phyloP scores from a whole-genome alignment of 2,113 vertebrate species.

The Kryptolebias marmoratus region DNA sequence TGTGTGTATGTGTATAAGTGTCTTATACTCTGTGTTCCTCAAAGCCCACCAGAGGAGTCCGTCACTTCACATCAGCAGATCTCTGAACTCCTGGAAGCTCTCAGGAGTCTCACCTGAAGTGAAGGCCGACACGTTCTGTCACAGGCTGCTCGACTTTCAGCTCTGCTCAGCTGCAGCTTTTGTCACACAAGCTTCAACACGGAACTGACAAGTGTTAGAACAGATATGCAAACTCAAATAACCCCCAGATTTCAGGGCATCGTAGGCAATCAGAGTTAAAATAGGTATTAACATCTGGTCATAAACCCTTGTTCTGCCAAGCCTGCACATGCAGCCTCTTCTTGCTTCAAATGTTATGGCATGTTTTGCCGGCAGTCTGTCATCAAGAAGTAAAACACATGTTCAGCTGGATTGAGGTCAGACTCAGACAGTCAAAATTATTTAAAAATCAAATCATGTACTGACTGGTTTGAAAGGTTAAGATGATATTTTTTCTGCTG shows the following conservation, averaged over 20 bases:
- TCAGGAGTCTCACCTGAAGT: conserved; percentile 44
- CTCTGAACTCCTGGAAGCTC: conserved; percentile 33
- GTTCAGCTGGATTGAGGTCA: conserved; percentile 34
- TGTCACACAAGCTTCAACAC: conserved; percentile 7
- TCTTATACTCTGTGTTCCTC: conserved; percentile 38
- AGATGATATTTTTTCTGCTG: not conserved
- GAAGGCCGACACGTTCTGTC: conserved; percentile 28
- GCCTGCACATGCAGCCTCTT: conserved; percentile 32
- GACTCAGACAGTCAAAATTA: not conserved
- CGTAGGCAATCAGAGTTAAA: not conserved
- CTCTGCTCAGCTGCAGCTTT: conserved; percentile 12
- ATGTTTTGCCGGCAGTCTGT: conserved; percentile 40
- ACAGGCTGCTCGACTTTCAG: conserved; percentile 19
- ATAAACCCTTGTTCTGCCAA: conserved; percentile 9
- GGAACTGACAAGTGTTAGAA: not conserved
- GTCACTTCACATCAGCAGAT: conserved; percentile 60
- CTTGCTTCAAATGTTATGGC: conserved; percentile 9
- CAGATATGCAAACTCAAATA: not conserved
- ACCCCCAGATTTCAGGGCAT: not conserved
- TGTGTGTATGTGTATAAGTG: conserved; percentile 10
- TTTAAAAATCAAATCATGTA: not conserved
- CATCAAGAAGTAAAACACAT: conserved; percentile 42
- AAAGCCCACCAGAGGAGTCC: conserved; percentile 47
- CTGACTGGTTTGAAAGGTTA: conserved; percentile 1
- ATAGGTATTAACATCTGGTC: conserved; percentile 4